Conservation (phyloP, 2,888 invertebrate species). For the Linnaemya vulpina region DNA sequence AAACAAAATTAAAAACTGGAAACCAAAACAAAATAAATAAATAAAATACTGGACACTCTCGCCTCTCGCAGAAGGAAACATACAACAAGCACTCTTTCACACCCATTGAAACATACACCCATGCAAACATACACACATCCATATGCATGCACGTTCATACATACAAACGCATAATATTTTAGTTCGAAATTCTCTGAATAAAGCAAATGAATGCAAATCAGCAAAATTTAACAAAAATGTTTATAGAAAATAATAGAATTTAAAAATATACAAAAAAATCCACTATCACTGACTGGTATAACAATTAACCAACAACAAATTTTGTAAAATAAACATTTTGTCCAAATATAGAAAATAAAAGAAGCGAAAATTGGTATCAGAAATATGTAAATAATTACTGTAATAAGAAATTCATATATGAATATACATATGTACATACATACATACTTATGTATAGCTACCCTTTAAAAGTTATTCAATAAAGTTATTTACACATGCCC, state of each 20-base stretch:
- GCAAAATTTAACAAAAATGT: slow-evolving; percentile 44
- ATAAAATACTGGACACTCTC: slow-evolving; percentile 31
- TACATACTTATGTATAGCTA: background rate
- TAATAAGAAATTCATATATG: background rate
- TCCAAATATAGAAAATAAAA: slow-evolving; percentile 6
- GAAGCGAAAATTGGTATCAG: slow-evolving; percentile 31
- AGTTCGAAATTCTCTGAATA: slow-evolving; percentile 48
- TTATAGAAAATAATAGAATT: slow-evolving; percentile 48
- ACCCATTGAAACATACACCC: too few relatives aligned
- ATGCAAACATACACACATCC: background rate
- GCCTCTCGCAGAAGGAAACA: slow-evolving; percentile 16
- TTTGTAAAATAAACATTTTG: slow-evolving; percentile 39
- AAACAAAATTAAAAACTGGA: slow-evolving; percentile 20
- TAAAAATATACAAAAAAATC: slow-evolving; percentile 22
- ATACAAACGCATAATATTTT: slow-evolving; percentile 14
- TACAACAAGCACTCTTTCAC: background rate
- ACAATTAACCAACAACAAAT: slow-evolving; percentile 31
- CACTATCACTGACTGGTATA: slow-evolving; percentile 68
- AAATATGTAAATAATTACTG: background rate
- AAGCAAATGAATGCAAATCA: slow-evolving; percentile 44
- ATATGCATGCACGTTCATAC: background rate
- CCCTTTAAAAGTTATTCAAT: too few relatives aligned
- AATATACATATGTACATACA: background rate
- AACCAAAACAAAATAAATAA: slow-evolving; percentile 55
- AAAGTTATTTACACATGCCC: too few relatives aligned